Evolutionary conservation across 1,140 invertebrate species (phyloP).

Genomic region (Drosophila murphyi): DNA sequence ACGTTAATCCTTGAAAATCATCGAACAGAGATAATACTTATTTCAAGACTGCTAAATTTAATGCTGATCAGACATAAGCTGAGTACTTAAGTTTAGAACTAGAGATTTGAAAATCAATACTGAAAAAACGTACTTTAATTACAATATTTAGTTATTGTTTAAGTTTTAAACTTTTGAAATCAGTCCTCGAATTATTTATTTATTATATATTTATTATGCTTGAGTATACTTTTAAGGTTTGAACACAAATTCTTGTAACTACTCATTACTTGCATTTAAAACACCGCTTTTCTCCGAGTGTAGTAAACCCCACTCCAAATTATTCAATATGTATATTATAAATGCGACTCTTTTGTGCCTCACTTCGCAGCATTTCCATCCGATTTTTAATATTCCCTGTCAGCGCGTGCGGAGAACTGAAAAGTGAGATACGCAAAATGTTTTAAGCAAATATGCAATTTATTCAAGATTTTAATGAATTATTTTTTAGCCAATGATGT

Average conservation of each 20-base stretch:
- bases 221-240: not conserved
- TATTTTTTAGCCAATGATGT: not conserved
- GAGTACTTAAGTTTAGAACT: too few species aligned
- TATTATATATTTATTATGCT: too few species aligned
- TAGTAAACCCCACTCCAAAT: not conserved
- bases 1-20: too few species aligned
- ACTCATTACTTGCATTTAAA: not conserved
- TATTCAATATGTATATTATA: not conserved
- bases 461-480: conserved; percentile 24
- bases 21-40: too few species aligned
- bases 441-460: conserved; percentile 35
- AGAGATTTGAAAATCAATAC: too few species aligned
- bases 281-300: not conserved
- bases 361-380: conserved; percentile 23
- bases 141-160: too few species aligned
- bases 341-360: conserved; percentile 18
- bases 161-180: too few species aligned
- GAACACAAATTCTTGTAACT: too few species aligned
- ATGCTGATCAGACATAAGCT: too few species aligned
- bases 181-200: too few species aligned
- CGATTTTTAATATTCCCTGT: conserved; percentile 23
- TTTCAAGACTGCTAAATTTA: too few species aligned
- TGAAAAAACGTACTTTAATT: too few species aligned
- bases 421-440: conserved; percentile 38
- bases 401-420: conserved; percentile 9